Evolutionary conservation across 2,113 vertebrate species (phyloP).

Genomic region (Varanus salvator): DNA sequence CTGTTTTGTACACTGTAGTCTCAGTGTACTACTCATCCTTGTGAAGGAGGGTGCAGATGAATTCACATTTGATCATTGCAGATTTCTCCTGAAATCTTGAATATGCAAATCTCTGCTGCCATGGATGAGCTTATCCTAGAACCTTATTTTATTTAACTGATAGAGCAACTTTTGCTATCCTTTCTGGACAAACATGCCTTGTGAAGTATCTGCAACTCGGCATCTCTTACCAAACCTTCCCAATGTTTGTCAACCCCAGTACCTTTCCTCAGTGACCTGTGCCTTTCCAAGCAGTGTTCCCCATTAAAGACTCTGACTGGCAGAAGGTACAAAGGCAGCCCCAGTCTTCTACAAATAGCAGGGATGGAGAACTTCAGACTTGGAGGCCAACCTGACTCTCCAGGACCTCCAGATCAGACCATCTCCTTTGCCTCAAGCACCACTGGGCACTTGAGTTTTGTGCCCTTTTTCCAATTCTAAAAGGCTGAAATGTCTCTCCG

Average conservation of each 20-base stretch:
- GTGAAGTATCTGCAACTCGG: background rate
- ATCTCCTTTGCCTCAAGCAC: no score
- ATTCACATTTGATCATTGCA: background rate
- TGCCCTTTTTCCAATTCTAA: no score
- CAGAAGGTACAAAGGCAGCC: background rate
- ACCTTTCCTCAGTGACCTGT: background rate
- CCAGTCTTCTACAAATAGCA: background rate
- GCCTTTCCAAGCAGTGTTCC: background rate
- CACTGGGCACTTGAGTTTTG: no score
- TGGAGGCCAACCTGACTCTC: no score
- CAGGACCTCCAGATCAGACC: no score
- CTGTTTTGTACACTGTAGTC: constrained; percentile 28
- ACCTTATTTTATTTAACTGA: background rate
- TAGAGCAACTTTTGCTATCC: background rate
- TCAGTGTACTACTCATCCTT: background rate
- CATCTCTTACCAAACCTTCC: background rate
- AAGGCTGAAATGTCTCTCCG: no score
- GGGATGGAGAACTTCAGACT: no score
- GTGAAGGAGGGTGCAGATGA: background rate
- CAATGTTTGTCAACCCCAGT: background rate
- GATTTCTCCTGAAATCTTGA: constrained; percentile 5
- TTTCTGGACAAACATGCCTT: background rate
- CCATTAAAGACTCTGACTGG: background rate
- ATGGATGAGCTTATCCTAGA: background rate
- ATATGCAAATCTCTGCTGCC: background rate